Conservation (phyloP, 2,797 vertebrate genomes). For the Myripristis murdjan region DNA sequence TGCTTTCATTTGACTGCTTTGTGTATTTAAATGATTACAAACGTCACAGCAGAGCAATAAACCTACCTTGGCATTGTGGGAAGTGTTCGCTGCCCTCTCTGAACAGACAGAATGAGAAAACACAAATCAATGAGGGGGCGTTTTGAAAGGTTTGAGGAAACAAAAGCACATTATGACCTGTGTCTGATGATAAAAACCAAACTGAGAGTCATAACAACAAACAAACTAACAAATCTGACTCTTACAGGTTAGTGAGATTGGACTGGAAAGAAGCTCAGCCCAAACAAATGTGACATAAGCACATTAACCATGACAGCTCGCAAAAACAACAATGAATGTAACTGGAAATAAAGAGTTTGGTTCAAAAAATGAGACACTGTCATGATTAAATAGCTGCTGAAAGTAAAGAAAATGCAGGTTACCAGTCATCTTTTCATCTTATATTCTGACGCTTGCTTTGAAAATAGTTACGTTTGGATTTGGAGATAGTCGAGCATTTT, state of each 20-base stretch:
- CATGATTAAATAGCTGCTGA: no score
- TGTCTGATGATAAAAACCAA: no score
- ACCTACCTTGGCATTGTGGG: constrained; percentile 92
- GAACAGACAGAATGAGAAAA: constrained; percentile 51
- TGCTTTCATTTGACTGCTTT: not conserved
- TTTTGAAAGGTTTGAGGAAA: no score
- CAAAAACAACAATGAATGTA: not conserved
- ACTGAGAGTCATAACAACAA: not conserved
- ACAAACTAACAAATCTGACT: not conserved
- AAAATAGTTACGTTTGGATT: not conserved
- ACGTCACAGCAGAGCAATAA: not conserved
- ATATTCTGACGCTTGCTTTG: not conserved
- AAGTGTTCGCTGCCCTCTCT: constrained; percentile 90
- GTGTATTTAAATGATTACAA: not conserved
- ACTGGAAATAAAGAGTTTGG: not conserved
- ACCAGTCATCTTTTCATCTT: no score
- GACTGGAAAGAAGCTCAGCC: not conserved
- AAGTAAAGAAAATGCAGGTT: not conserved
- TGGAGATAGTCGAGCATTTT: no score
- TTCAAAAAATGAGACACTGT: not conserved
- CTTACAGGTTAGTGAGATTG: not conserved
- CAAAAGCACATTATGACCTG: no score
- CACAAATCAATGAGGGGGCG: not conserved
- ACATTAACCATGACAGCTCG: not conserved
- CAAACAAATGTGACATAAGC: not conserved